These are phyloP conservation scores for Scleropages formosus DNA, from an alignment of 2,797 vertebrate genomes.

Conservation along the genomic window DNA sequence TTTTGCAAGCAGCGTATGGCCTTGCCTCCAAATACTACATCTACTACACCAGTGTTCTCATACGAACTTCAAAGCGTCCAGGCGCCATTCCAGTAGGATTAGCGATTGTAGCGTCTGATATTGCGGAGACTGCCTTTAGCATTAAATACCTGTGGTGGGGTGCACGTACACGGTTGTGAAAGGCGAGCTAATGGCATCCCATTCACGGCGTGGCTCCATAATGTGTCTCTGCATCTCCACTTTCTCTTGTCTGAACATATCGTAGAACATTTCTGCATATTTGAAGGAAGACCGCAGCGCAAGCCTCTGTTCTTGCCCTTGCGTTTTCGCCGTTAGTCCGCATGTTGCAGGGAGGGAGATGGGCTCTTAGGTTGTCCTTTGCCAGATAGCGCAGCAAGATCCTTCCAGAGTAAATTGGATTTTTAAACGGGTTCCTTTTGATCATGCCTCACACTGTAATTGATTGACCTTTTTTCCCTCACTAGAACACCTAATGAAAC, in stretches of 20 bases:
- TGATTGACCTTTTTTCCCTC: constrained; percentile 46
- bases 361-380: constrained; percentile 6
- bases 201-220: background rate
- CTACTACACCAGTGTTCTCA: constrained; percentile 54
- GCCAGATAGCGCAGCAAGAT: constrained; percentile 39
- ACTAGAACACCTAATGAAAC: constrained; percentile 54
- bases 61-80: constrained; percentile 65
- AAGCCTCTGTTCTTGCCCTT: background rate
- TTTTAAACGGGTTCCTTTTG: constrained; percentile 60
- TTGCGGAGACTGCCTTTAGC: constrained; percentile 51
- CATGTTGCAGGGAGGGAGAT: background rate
- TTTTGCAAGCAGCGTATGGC: constrained; percentile 51
- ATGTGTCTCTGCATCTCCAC: constrained; percentile 11
- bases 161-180: constrained; percentile 48
- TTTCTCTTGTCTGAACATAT: constrained; percentile 28
- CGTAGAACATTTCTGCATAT: background rate
- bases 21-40: constrained; percentile 55
- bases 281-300: constrained; percentile 19
- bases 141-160: constrained; percentile 59
- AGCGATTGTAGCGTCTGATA: constrained; percentile 61
- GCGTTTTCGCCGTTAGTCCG: background rate
- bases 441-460: constrained; percentile 51
- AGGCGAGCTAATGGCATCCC: constrained; percentile 24
- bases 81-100: constrained; percentile 64
- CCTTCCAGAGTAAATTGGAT: constrained; percentile 57